Evolutionary conservation across 2,888 invertebrate genomes (phyloP).

Genomic region (Synergus japonicus): DNA sequence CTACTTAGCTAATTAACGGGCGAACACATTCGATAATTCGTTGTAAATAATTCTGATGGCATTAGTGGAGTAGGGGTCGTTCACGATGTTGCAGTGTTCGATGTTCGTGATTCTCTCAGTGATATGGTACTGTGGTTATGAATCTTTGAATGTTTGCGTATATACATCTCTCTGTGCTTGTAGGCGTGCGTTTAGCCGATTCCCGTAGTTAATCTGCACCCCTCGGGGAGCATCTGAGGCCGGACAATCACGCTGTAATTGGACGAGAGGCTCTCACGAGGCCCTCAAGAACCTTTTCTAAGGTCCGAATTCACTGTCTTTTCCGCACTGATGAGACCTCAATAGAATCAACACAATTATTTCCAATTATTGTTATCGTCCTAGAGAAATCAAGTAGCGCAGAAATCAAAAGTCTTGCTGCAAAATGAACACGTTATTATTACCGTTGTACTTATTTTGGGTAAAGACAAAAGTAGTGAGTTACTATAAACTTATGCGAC

Average conservation of each 20-base stretch:
- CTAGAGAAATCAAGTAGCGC: background rate
- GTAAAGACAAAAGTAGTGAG: too few species aligned
- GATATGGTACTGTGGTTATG: background rate
- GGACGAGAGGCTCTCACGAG: conserved; percentile 70
- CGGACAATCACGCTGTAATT: conserved; percentile 72
- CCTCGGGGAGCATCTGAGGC: conserved; percentile 64
- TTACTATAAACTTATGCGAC: too few species aligned
- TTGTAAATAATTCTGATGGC: conserved; percentile 35
- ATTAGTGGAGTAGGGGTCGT: background rate
- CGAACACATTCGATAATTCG: conserved; percentile 33
- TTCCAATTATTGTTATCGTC: conserved; percentile 51
- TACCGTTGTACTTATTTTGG: too few species aligned
- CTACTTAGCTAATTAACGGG: conserved; percentile 38
- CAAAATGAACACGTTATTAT: too few species aligned
- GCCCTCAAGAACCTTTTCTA: conserved; percentile 57
- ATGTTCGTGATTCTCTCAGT: background rate
- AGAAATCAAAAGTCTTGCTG: background rate
- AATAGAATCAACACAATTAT: conserved; percentile 61
- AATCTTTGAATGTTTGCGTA: conserved; percentile 5
- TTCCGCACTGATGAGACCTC: conserved; percentile 47
- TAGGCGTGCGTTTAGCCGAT: conserved; percentile 50
- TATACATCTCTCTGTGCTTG: conserved; percentile 12
- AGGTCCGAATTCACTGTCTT: conserved; percentile 52
- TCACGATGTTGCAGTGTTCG: conserved; percentile 11
- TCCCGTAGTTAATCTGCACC: conserved; percentile 65